These are phyloP conservation scores for Pampusana beccarii DNA, from an alignment of 2,113 vertebrate genomes.

Conservation along the genomic window DNA sequence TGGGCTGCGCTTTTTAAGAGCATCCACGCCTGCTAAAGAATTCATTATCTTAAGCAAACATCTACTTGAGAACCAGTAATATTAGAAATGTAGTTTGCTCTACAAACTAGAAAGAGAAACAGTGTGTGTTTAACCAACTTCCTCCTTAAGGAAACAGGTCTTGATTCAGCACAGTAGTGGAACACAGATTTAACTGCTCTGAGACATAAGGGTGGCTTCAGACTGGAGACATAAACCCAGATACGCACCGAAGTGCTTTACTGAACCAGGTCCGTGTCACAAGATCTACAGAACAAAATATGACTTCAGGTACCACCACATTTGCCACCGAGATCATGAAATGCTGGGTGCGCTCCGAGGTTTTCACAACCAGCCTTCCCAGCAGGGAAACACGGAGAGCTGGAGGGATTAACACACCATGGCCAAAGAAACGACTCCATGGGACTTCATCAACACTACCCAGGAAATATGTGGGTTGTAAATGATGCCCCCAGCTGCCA, in stretches of 20 bases:
- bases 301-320: not conserved
- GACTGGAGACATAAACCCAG: not conserved
- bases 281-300: not conserved
- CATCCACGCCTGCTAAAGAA: not conserved
- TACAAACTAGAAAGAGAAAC: not conserved
- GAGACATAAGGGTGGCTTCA: not conserved
- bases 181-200: not conserved
- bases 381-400: not conserved
- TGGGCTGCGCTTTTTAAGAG: not conserved
- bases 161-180: not conserved
- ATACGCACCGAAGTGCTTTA: accelerated
- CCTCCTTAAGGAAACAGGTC: not conserved
- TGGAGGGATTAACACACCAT: not conserved
- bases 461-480: not conserved
- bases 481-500: not conserved
- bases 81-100: not conserved
- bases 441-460: not conserved
- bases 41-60: not conserved
- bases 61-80: not conserved
- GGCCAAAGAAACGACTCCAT: not conserved
- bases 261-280: accelerated
- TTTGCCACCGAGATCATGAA: not conserved
- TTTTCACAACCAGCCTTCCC: not conserved
- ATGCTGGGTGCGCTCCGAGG: not conserved
- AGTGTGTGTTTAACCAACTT: not conserved